Percentiles rank a stretch among this genome's conserved stretches.
phyloP scores from a whole-genome alignment of 35 echinoderm and acorn worm species.

The Strongylocentrotus purpuratus region DNA sequence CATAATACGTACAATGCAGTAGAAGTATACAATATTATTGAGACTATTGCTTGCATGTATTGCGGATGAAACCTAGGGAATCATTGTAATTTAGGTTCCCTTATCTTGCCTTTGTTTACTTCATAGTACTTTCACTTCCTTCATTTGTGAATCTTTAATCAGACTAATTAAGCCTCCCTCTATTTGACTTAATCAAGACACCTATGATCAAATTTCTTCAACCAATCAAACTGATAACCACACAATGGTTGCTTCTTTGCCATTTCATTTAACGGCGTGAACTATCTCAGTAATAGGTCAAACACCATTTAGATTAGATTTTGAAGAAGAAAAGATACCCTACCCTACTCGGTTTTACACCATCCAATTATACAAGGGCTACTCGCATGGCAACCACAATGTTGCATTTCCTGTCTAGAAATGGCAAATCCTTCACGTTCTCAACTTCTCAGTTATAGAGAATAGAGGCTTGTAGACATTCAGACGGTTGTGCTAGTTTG shows the following conservation, averaged over 20 bases:
- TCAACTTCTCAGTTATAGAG: too few relatives aligned
- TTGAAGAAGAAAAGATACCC: neutral
- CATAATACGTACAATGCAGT: too few relatives aligned
- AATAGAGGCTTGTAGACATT: too few relatives aligned
- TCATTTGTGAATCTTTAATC: neutral
- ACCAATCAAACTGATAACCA: neutral
- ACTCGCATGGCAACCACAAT: neutral
- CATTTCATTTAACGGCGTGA: neutral
- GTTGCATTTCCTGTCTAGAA: neutral
- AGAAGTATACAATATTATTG: too few relatives aligned
- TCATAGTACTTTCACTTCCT: too few relatives aligned
- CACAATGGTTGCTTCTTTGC: neutral
- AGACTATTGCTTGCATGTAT: too few relatives aligned
- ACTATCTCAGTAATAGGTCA: neutral
- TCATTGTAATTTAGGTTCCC: too few relatives aligned
- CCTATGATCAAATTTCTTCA: neutral
- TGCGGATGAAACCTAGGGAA: too few relatives aligned
- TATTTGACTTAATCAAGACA: neutral
- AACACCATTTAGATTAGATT: neutral
- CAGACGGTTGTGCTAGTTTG: too few relatives aligned
- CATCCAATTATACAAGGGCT: neutral
- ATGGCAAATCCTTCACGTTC: too few relatives aligned
- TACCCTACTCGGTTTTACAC: neutral
- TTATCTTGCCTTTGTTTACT: too few relatives aligned
- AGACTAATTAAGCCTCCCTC: neutral